Base-by-base conservation (phyloP, 2,113 vertebrate species). In the Polypterus bichir region DNA sequence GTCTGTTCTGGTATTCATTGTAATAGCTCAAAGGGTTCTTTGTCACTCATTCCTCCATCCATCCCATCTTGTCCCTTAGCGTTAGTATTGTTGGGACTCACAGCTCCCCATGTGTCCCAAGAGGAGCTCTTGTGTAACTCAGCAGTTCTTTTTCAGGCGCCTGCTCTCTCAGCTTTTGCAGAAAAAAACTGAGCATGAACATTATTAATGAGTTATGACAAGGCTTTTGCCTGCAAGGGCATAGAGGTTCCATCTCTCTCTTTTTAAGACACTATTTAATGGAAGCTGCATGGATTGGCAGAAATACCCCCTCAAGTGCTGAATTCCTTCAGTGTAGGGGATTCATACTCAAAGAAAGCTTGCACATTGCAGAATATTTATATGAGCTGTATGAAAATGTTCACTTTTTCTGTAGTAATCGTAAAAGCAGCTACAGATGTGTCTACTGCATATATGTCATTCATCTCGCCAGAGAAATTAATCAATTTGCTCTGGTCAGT, bases 161-260 rank as follows among this genome's bases (percentile, higher is more conserved):
- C 51, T 54, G 61, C 61, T 62, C 49, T 11, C 71, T 76, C 73
- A 71, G 77, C 65, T 74, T 76, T 76, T 63, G 68, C 70, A 78
- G 80, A 73, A 73, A 74, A 77, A 83, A 75, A 69, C 75, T 66
- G 76, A 75, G 79, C 72, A 68, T 68, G 71, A 69, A 63, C 77
- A 82, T 81, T 83, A 63, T 72, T 87, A 81, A 89, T 86, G 81
- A 77, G 70, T 83, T 74, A 81, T 81, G 81, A 86, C 83, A 82
- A 77, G 79, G 66, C 75, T 74, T 79, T 77, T 78, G 73, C 77
- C 79, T 78, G 62, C 76, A 77, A 74, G 73, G 73, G 76, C 46
- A 59, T 68, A 71, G 66, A 75, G 68, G 70, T 79, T 79, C 75
- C 74, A 71, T 70, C 79, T 79, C 68, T 74, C 76, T 72, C 74